These are phyloP conservation scores for Scaptodrosophila latifasciaeformis DNA, from an alignment of 2,888 invertebrate genomes.

Conservation along the genomic window DNA sequence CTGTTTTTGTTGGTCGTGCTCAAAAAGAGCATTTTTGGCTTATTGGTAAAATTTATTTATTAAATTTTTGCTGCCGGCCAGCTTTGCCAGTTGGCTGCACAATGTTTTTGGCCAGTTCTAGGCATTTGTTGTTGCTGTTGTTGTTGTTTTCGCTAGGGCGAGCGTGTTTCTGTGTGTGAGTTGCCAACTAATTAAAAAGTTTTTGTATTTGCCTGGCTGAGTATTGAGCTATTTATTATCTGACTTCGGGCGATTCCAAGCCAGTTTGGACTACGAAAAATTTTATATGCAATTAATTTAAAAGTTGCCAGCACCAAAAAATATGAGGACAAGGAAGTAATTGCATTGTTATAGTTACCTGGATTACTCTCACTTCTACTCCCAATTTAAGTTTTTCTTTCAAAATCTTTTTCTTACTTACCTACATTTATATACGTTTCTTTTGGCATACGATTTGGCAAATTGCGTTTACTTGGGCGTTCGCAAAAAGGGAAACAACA, in stretches of 20 bases:
- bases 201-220: constrained; percentile 8
- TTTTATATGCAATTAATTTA: constrained; percentile 57
- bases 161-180: constrained; percentile 4
- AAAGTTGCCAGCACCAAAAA: constrained; percentile 38
- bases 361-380: constrained; percentile 1
- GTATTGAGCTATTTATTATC: constrained; percentile 22
- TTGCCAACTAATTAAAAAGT: constrained; percentile 60
- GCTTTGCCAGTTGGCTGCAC: constrained; percentile 27
- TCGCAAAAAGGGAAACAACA: constrained; percentile 55
- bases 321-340: constrained; percentile 51
- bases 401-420: constrained; percentile 21
- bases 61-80: constrained; percentile 45
- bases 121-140: constrained; percentile 14
- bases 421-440: constrained; percentile 58
- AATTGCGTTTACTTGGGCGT: constrained; percentile 19
- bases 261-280: no score
- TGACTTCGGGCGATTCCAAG: constrained; percentile 26
- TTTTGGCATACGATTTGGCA: constrained; percentile 37
- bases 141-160: no score
- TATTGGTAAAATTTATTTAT: constrained; percentile 62
- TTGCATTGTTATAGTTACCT: constrained; percentile 58
- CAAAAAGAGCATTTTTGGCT: constrained; percentile 51
- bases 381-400: no score
- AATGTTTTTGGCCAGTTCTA: neutral
- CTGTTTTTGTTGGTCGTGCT: no score